phyloP scores from a whole-genome alignment of 2,888 invertebrate genomes.

The Rotaria macrura region DNA sequence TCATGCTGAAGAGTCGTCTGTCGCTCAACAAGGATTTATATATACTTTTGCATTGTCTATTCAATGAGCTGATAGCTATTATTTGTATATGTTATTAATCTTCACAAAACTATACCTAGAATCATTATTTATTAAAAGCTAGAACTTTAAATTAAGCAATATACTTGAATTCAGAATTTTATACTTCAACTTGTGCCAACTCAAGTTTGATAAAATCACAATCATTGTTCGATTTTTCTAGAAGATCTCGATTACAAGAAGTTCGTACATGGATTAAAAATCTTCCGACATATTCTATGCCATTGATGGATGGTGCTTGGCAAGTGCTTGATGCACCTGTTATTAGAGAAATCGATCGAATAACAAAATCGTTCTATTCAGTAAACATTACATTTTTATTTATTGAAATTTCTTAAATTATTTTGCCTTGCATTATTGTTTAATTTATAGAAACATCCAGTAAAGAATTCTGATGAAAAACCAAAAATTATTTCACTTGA shows the following conservation, averaged over 20 bases:
- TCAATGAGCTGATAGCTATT: no score
- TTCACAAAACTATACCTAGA: no score
- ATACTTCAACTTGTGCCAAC: no score
- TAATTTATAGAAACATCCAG: neutral
- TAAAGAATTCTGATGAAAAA: neutral
- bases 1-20: no score
- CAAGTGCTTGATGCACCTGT: neutral
- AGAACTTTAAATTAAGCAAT: no score
- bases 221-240: neutral
- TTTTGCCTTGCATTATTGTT: neutral
- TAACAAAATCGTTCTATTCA: neutral
- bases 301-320: neutral
- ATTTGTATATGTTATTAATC: no score
- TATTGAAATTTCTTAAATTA: neutral
- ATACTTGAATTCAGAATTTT: no score
- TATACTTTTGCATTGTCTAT: no score
- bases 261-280: conserved; percentile 2
- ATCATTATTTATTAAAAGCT: no score
- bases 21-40: no score
- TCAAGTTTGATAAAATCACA: no score
- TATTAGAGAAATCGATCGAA: neutral
- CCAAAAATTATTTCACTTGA: neutral
- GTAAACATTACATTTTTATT: neutral
- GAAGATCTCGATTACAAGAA: neutral
- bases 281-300: neutral